These are phyloP conservation scores for Idaea biselata DNA, from an alignment of 2,888 invertebrate species.

Conservation along the genomic window DNA sequence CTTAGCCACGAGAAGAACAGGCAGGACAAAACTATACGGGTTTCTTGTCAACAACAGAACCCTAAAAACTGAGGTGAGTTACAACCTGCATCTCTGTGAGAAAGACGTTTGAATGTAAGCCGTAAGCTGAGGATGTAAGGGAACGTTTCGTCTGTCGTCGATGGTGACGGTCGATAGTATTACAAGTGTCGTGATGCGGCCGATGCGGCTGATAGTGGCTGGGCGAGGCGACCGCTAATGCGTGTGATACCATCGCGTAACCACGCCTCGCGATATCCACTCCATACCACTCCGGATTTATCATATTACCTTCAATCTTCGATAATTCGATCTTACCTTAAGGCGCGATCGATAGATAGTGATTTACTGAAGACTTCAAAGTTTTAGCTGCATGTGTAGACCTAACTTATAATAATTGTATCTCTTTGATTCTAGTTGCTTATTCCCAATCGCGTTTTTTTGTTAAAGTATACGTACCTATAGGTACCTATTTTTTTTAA, in stretches of 20 bases:
- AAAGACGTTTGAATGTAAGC: slow-evolving; percentile 27
- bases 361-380: background rate
- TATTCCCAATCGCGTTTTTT: too few relatives aligned
- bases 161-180: slow-evolving; percentile 45
- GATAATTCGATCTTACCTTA: background rate
- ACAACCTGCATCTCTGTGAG: slow-evolving; percentile 35
- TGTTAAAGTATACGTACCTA: too few relatives aligned
- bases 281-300: slow-evolving; percentile 18
- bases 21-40: too few relatives aligned
- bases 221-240: slow-evolving; percentile 75
- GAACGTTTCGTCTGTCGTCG: slow-evolving; percentile 25
- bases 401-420: background rate
- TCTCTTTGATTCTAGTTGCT: background rate
- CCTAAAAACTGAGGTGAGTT: slow-evolving; percentile 45
- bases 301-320: background rate
- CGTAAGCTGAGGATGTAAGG: slow-evolving; percentile 26
- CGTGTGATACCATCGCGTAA: slow-evolving; percentile 71
- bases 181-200: slow-evolving; percentile 52
- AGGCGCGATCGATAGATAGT: background rate
- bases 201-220: slow-evolving; percentile 54
- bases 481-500: too few relatives aligned
- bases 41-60: too few relatives aligned
- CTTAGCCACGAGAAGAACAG: too few relatives aligned
- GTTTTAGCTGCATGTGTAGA: background rate
- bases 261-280: slow-evolving; percentile 60